These are phyloP conservation scores for Nannobrachium achirus DNA, from an alignment of 2,113 vertebrate genomes.

Conservation along the genomic window DNA sequence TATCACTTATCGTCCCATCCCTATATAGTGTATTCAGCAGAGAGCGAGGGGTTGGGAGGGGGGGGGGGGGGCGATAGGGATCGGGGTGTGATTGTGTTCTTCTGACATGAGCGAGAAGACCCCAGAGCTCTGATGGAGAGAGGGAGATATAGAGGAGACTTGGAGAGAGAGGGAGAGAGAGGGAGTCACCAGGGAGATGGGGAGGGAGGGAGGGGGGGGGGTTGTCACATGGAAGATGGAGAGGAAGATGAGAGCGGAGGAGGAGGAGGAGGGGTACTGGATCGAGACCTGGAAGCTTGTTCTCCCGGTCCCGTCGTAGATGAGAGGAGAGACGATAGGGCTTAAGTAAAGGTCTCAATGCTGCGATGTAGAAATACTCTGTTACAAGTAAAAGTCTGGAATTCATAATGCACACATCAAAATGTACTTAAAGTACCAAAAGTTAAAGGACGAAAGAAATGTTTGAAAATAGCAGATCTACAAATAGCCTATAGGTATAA, in stretches of 20 bases:
- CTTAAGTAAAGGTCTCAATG: too few species aligned
- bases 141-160: neutral
- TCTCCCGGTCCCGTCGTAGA: constrained; percentile 64
- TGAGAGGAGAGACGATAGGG: constrained; percentile 57
- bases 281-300: constrained; percentile 68
- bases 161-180: neutral
- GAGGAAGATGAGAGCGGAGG: neutral
- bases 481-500: too few species aligned
- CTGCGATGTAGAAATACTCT: too few species aligned
- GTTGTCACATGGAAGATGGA: constrained; percentile 2
- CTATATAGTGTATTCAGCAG: constrained; percentile 59
- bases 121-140: constrained; percentile 45
- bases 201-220: neutral
- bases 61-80: constrained; percentile 45
- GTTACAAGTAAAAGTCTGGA: too few species aligned
- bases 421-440: too few species aligned
- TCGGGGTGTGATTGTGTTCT: constrained; percentile 60
- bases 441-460: too few species aligned
- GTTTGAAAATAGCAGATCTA: too few species aligned
- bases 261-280: constrained; percentile 50
- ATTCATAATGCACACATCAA: too few species aligned
- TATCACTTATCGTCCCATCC: too few species aligned
- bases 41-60: constrained; percentile 12
- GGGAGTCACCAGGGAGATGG: neutral
- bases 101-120: constrained; percentile 59